Percentiles rank a stretch among this genome's conserved stretches.
phyloP scores from a whole-genome alignment of 1,140 invertebrate genomes.

The Lepidurus apus region DNA sequence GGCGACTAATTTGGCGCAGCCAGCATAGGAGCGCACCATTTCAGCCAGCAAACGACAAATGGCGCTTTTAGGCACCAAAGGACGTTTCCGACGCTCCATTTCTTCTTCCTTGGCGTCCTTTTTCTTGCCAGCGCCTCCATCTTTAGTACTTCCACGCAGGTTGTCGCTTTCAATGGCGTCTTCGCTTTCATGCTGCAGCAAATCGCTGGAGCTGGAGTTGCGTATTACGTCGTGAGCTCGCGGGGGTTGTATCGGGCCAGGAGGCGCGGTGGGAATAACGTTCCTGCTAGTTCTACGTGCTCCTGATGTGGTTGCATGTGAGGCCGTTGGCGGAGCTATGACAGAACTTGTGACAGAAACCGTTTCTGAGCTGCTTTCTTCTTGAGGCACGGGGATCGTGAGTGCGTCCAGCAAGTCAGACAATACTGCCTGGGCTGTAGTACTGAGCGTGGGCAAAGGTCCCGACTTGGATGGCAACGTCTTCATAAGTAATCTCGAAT shows the following conservation, averaged over 20 bases:
- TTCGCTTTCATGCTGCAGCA: constrained; percentile 39
- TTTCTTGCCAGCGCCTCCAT: constrained; percentile 23
- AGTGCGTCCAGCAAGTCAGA: constrained; percentile 63
- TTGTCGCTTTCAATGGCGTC: not conserved
- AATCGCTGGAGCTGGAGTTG: constrained; percentile 36
- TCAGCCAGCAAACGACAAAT: constrained; percentile 76
- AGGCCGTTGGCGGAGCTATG: constrained; percentile 40
- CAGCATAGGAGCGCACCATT: constrained; percentile 71
- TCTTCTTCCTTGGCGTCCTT: constrained; percentile 41
- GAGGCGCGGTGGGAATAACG: constrained; percentile 39
- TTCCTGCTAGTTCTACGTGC: not conserved
- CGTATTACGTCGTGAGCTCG: constrained; percentile 31
- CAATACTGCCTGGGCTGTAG: constrained; percentile 57
- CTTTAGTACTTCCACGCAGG: not conserved
- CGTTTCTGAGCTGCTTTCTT: constrained; percentile 28
- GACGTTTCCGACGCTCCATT: constrained; percentile 46
- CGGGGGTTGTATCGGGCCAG: constrained; percentile 30
- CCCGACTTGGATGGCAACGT: constrained; percentile 40
- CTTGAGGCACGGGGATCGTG: constrained; percentile 47
- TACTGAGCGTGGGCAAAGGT: constrained; percentile 49
- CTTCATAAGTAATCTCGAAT: constrained; percentile 47
- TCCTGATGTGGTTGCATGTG: constrained; percentile 32
- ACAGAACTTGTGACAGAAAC: too few relatives aligned
- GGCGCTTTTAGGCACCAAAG: constrained; percentile 66
- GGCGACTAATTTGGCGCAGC: constrained; percentile 67